A percentile compares a stretch with the other conserved stretches of the same genome.
These are phyloP conservation scores for Argyresthia albistria DNA, from an alignment of 2,888 invertebrate species.

Conservation along the genomic window DNA sequence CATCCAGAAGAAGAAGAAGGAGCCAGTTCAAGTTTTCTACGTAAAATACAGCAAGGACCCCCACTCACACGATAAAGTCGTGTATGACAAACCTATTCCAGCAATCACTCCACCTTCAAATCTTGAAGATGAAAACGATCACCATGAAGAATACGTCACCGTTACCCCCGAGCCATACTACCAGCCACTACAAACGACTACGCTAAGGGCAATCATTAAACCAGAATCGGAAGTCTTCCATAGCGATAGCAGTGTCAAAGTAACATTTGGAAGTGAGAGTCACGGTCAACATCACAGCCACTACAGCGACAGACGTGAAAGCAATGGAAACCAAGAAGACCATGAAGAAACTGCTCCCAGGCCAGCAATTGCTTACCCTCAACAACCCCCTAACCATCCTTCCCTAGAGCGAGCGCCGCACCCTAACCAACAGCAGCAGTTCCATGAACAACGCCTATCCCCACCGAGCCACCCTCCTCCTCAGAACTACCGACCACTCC, in stretches of 20 bases:
- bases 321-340: conserved; percentile 37
- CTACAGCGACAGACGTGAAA: conserved; percentile 46
- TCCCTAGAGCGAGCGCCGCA: conserved; percentile 39
- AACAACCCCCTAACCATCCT: conserved; percentile 37
- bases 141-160: conserved; percentile 70
- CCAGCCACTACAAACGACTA: conserved; percentile 79
- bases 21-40: conserved; percentile 92
- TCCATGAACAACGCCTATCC: conserved; percentile 15
- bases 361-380: conserved; percentile 72
- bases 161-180: conserved; percentile 66
- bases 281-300: conserved; percentile 44
- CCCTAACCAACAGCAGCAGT: conserved; percentile 27
- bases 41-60: conserved; percentile 93
- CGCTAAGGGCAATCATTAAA: conserved; percentile 86
- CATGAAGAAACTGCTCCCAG: conserved; percentile 77
- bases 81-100: conserved; percentile 86
- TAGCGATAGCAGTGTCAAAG: conserved; percentile 84
- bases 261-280: conserved; percentile 84
- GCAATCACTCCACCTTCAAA: conserved; percentile 82
- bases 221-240: conserved; percentile 90
- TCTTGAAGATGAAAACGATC: conserved; percentile 70
- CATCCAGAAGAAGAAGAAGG: conserved; percentile 74
- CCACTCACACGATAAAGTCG: conserved; percentile 78
- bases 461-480: conserved; percentile 21
- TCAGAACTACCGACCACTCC: conserved; percentile 34